Evolutionary conservation across 2,797 vertebrate species (phyloP).

Genomic region (Etheostoma perlongum): DNA sequence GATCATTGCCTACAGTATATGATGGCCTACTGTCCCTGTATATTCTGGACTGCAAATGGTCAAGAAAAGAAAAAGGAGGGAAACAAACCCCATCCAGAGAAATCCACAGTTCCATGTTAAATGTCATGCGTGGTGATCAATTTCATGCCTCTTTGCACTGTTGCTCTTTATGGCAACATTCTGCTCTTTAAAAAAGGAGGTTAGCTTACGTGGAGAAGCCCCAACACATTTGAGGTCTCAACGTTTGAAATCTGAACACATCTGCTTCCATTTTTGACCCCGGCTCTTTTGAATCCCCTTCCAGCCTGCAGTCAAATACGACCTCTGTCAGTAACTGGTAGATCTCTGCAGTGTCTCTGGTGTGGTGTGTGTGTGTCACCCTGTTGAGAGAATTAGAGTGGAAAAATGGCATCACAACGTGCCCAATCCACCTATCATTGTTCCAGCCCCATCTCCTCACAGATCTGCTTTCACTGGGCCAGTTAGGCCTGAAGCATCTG

Average conservation of each 20-base stretch:
- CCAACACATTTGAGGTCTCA: slow-evolving; percentile 15
- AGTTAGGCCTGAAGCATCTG: slow-evolving; percentile 63
- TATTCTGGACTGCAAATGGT: neutral
- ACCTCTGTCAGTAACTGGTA: slow-evolving; percentile 28
- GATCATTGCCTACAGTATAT: slow-evolving; percentile 21
- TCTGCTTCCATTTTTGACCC: slow-evolving; percentile 53
- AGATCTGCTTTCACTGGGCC: slow-evolving; percentile 74
- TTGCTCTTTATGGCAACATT: slow-evolving; percentile 61
- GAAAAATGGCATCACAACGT: slow-evolving; percentile 64
- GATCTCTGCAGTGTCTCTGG: slow-evolving; percentile 11
- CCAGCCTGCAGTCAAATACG: slow-evolving; percentile 22
- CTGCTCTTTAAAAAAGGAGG: slow-evolving; percentile 50
- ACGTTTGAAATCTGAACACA: slow-evolving; percentile 45
- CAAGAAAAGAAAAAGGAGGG: neutral
- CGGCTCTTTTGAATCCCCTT: slow-evolving; percentile 15
- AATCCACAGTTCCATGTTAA: slow-evolving; percentile 49
- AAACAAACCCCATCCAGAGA: slow-evolving; percentile 8
- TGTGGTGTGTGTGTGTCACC: slow-evolving; percentile 20
- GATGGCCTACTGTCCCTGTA: slow-evolving; percentile 15
- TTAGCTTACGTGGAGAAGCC: slow-evolving; percentile 21
- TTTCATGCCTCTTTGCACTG: slow-evolving; percentile 66
- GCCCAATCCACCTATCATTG: slow-evolving; percentile 62
- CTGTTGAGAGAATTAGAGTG: slow-evolving; percentile 61
- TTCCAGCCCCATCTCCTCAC: slow-evolving; percentile 52
- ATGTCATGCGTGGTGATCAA: slow-evolving; percentile 43